phyloP scores from a whole-genome alignment of 2,888 invertebrate genomes.

The Escarpia spicata region DNA sequence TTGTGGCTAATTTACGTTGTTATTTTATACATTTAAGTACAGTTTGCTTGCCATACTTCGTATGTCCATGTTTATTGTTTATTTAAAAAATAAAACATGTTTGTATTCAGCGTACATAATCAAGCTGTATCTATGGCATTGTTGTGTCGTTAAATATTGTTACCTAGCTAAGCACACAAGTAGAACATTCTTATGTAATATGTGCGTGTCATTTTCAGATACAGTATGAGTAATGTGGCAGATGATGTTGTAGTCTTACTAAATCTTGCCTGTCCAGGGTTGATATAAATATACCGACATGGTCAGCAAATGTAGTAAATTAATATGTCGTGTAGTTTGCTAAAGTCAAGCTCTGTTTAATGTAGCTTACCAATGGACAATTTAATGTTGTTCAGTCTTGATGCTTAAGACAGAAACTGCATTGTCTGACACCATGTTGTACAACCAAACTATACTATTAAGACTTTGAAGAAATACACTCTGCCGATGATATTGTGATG shows the following conservation, averaged over 20 bases:
- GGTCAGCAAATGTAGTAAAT: neutral
- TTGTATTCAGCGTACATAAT: neutral
- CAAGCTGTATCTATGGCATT: neutral
- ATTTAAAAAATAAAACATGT: constrained; percentile 1
- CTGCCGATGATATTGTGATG: neutral
- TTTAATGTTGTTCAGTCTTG: neutral
- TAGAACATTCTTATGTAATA: neutral
- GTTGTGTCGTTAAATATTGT: neutral
- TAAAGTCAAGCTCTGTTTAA: neutral
- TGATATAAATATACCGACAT: neutral
- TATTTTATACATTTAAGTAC: neutral
- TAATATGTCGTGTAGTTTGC: neutral
- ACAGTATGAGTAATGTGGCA: neutral
- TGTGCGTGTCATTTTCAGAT: neutral
- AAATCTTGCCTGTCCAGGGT: neutral
- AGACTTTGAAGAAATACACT: neutral
- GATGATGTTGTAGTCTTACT: neutral
- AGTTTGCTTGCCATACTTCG: neutral
- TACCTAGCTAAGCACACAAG: neutral
- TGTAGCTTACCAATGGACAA: neutral
- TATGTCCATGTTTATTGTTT: neutral
- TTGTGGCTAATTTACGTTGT: neutral
- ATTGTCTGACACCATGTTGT: neutral
- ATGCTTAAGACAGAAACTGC: neutral
- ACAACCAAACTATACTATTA: neutral